phyloP scores from a whole-genome alignment of 2,113 vertebrate species.

The Pangasianodon hypophthalmus region DNA sequence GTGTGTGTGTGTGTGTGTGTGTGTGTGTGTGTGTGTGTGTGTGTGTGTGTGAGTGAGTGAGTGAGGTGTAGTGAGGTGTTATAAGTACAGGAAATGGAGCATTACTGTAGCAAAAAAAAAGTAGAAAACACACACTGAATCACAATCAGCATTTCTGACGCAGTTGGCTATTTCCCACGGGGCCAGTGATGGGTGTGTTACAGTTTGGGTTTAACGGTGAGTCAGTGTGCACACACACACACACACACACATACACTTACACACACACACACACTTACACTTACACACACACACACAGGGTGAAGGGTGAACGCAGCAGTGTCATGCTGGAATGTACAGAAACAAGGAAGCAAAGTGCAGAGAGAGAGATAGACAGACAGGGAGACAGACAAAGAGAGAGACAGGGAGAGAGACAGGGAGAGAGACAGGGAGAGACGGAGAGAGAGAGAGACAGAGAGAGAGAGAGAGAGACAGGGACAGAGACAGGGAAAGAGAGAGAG shows the following conservation, averaged over 20 bases:
- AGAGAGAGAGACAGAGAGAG: too few species aligned
- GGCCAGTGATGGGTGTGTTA: not conserved
- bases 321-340: not conserved
- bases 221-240: not conserved
- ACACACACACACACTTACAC: not conserved
- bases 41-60: slow-evolving; percentile 17
- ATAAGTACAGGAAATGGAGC: not conserved
- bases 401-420: too few species aligned
- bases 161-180: not conserved
- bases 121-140: not conserved
- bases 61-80: not conserved
- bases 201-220: slow-evolving; percentile 13
- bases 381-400: too few species aligned
- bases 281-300: not conserved
- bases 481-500: too few species aligned
- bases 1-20: slow-evolving; percentile 8
- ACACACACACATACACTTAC: not conserved
- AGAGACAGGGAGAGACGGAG: too few species aligned
- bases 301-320: not conserved
- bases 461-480: too few species aligned
- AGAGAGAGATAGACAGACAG: too few species aligned
- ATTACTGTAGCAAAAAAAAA: not conserved
- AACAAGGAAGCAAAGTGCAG: not conserved
- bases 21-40: slow-evolving; percentile 5
- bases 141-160: slow-evolving; percentile 10